A percentile compares a stretch with the other conserved stretches of the same genome.
These are phyloP conservation scores for Timema cristinae DNA, from an alignment of 2,888 invertebrate species.

Conservation along the genomic window DNA sequence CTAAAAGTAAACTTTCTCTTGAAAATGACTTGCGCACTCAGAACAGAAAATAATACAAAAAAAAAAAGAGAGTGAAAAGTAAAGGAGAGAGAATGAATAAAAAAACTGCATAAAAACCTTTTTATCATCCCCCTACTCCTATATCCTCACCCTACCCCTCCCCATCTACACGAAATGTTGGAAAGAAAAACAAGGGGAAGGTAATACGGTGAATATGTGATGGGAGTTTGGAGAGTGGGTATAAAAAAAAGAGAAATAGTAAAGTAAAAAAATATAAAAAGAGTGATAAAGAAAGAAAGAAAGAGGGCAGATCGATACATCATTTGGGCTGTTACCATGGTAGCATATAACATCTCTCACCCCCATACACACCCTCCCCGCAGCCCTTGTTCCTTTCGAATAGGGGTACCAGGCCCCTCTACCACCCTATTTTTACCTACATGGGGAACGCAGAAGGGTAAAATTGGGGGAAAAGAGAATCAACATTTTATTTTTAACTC, in stretches of 20 bases:
- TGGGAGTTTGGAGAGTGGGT: slow-evolving; percentile 38
- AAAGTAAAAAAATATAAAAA: slow-evolving; percentile 37
- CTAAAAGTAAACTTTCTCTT: slow-evolving; percentile 39
- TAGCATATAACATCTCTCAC: slow-evolving; percentile 40
- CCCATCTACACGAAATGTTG: slow-evolving; percentile 38
- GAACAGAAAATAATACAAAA: slow-evolving; percentile 28
- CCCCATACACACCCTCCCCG: slow-evolving; percentile 22
- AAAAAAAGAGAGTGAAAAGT: slow-evolving; percentile 25
- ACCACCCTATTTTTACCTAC: too few relatives aligned
- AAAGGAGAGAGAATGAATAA: slow-evolving; percentile 18
- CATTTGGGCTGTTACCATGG: slow-evolving; percentile 53
- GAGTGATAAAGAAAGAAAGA: slow-evolving; percentile 37
- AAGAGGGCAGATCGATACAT: slow-evolving; percentile 46
- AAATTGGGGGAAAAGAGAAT: too few relatives aligned
- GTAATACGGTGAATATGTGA: slow-evolving; percentile 51
- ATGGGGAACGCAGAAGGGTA: too few relatives aligned
- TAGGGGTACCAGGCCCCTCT: not conserved
- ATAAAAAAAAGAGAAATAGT: slow-evolving; percentile 38
- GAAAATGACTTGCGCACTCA: slow-evolving; percentile 33
- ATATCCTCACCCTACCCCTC: slow-evolving; percentile 22
- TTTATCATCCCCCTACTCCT: slow-evolving; percentile 27
- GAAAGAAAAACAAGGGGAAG: slow-evolving; percentile 45
- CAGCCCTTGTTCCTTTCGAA: slow-evolving; percentile 17
- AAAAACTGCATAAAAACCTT: slow-evolving; percentile 37
- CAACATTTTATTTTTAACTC: too few relatives aligned